Conservation (phyloP, 2,113 vertebrate genomes). For the Eolophus roseicapilla region DNA sequence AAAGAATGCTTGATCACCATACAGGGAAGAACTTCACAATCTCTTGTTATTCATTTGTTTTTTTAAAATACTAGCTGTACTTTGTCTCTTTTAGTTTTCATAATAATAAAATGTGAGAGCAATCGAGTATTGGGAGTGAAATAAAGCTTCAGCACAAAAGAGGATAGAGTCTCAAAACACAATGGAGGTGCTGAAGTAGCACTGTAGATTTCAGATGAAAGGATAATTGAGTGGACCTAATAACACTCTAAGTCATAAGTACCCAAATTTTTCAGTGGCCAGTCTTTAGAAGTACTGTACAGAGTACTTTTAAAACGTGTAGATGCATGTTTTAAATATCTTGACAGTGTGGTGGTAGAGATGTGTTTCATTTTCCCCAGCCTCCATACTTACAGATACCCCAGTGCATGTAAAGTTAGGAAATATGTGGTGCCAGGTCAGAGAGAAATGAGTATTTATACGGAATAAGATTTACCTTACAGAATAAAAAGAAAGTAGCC, state of each 20-base stretch:
- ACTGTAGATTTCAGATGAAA: not conserved
- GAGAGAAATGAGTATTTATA: not conserved
- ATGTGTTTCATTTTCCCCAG: not conserved
- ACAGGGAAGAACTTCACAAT: not conserved
- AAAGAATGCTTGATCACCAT: not conserved
- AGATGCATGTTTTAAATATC: not conserved
- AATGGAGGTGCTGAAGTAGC: not conserved
- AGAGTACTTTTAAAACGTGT: not conserved
- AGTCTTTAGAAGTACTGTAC: not conserved
- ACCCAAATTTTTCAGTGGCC: not conserved
- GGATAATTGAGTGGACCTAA: not conserved
- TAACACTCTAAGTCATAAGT: not conserved
- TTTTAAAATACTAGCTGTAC: not conserved
- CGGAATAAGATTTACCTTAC: not conserved
- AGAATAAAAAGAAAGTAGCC: not conserved
- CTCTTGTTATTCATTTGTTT: not conserved
- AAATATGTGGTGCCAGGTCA: not conserved
- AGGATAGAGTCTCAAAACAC: not conserved
- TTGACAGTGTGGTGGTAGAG: not conserved
- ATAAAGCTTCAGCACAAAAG: conserved; percentile 24
- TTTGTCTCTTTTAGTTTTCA: conserved; percentile 17
- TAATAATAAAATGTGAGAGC: conserved; percentile 1
- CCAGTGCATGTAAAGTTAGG: not conserved
- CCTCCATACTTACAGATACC: not conserved
- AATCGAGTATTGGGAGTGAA: not conserved